These are phyloP conservation scores for Pocota personata DNA, from an alignment of 2,888 invertebrate genomes.

Conservation along the genomic window DNA sequence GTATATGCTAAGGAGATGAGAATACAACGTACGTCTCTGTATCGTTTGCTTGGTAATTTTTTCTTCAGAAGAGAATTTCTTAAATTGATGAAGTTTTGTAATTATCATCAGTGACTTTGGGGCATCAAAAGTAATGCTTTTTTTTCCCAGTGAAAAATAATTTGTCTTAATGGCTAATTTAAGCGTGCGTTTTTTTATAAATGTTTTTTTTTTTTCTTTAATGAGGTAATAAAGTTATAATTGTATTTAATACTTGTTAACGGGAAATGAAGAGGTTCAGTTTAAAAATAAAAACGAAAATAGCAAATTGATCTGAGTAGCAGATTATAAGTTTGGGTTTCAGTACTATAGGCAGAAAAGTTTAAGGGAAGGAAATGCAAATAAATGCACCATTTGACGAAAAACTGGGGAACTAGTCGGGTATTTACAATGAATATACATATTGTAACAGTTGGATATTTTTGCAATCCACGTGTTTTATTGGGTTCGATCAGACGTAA, in stretches of 20 bases:
- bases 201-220: neutral
- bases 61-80: neutral
- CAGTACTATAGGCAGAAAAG: too few relatives aligned
- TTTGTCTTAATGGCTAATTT: slow-evolving; percentile 4
- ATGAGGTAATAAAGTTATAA: neutral
- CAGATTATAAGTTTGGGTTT: neutral
- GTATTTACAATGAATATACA: too few relatives aligned
- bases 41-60: slow-evolving; percentile 7
- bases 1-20: neutral
- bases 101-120: neutral
- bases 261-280: neutral
- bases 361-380: too few relatives aligned
- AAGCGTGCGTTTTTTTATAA: neutral
- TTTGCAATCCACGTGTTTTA: too few relatives aligned
- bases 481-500: too few relatives aligned
- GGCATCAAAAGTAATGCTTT: slow-evolving; percentile 11
- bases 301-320: neutral
- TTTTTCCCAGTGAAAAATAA: neutral
- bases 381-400: too few relatives aligned
- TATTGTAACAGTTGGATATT: too few relatives aligned
- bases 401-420: too few relatives aligned
- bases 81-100: neutral
- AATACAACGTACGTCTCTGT: neutral
- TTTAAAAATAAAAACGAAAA: neutral
- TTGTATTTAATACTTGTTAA: neutral